These are phyloP conservation scores for Propithecus coquereli DNA, from an alignment of 2,113 vertebrate genomes.

Conservation along the genomic window DNA sequence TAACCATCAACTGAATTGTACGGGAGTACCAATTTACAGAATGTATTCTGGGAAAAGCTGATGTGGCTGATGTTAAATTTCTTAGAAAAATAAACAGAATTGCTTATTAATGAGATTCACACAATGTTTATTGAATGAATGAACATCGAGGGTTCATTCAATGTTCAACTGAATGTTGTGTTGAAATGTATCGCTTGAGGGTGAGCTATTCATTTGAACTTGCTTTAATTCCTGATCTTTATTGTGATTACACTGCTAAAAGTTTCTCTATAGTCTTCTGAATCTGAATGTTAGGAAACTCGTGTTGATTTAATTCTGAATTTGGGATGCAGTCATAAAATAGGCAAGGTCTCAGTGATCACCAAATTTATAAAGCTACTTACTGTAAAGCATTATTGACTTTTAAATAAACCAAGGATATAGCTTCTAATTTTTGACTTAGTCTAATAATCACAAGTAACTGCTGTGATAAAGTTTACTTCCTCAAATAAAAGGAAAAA, in stretches of 20 bases:
- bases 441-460: not conserved
- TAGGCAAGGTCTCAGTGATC: not conserved
- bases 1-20: not conserved
- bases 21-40: not conserved
- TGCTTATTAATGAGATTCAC: not conserved
- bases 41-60: not conserved
- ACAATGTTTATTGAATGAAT: constrained; percentile 24
- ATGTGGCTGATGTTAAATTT: constrained; percentile 33
- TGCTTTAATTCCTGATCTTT: constrained; percentile 12
- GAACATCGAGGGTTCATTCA: not conserved
- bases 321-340: not conserved
- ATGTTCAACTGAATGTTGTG: not conserved
- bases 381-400: not conserved
- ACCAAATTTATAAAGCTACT: not conserved
- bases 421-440: constrained; percentile 40
- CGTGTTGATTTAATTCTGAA: not conserved
- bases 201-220: not conserved
- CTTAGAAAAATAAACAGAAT: constrained; percentile 38
- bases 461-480: constrained; percentile 28
- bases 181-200: not conserved
- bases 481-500: constrained; percentile 34
- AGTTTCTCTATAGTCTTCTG: not conserved
- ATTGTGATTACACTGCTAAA: not conserved
- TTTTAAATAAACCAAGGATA: constrained; percentile 6
- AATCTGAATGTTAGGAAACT: not conserved